Percentiles rank a stretch among this genome's conserved stretches.
These are phyloP conservation scores for Mamestra configurata DNA, from an alignment of 1,140 invertebrate genomes.

Conservation along the genomic window DNA sequence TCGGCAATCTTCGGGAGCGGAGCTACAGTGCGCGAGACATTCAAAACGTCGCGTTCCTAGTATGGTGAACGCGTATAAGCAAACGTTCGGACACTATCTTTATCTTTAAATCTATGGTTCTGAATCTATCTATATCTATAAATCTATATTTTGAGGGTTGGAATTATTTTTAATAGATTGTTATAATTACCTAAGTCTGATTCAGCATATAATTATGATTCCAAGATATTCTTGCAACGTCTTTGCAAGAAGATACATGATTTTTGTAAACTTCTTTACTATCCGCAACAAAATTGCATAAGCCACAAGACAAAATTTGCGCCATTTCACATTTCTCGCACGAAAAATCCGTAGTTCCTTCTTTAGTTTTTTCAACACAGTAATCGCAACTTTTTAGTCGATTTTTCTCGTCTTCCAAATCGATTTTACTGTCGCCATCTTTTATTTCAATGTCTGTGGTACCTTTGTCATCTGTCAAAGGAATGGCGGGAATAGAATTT, in stretches of 20 bases:
- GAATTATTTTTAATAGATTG: too few species aligned
- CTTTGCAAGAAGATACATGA: constrained; percentile 36
- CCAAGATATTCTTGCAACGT: constrained; percentile 28
- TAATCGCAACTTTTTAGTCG: constrained; percentile 31
- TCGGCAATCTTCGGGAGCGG: too few species aligned
- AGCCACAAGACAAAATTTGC: constrained; percentile 12
- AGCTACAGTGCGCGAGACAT: too few species aligned
- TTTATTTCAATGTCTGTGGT: constrained; percentile 1
- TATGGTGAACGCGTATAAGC: too few species aligned
- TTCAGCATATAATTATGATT: constrained; percentile 25
- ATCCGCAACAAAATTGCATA: constrained; percentile 32
- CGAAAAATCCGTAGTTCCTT: not conserved
- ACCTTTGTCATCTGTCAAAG: constrained; percentile 32
- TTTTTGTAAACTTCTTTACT: constrained; percentile 26
- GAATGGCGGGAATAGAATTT: constrained; percentile 5
- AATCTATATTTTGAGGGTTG: too few species aligned
- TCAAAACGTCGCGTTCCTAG: too few species aligned
- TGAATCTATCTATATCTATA: too few species aligned
- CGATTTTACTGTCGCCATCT: not conserved
- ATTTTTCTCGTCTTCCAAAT: constrained; percentile 22
- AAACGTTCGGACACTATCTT: too few species aligned
- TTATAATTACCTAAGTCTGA: constrained; percentile 45
- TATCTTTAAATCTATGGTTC: too few species aligned
- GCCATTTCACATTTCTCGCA: constrained; percentile 24
- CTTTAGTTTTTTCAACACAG: not conserved